Evolutionary conservation across 2,113 vertebrate species (phyloP), one percentile per base, ranked within the genome.

Genomic region (Pogona vitticeps): DNA sequence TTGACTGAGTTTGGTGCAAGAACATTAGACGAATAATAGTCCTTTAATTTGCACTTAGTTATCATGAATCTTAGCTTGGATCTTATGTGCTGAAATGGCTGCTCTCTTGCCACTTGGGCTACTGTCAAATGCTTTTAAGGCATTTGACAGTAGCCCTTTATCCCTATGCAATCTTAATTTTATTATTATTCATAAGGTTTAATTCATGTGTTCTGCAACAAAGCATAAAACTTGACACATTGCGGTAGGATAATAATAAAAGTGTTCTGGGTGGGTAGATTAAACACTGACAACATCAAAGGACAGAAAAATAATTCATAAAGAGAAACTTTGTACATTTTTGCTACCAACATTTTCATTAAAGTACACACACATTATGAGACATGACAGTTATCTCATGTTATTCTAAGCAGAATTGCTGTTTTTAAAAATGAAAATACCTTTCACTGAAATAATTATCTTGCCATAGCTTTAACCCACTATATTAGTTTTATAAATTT

Each of bases 261-360:
- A 61, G 14, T 80, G 75, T 63, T 15, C 0, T 42, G 52, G 81
- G 42, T 89, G 85, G 83, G 90, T 90, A 65, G 58, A 86, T 90
- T 87, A 75, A 42, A 86, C 76, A 58, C 63, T 78, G 28, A 77
- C 87, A 84, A 3, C 61, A 73, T 89, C 88, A 76, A 85, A 94
- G 88, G 89, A 91, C 92, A 94, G 91, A 87, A 92, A 93, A 94
- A 91, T n/a, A 76, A 91, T 52, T 52, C 46, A 52, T 52, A 52
- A 52, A 52, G 5, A 10, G 86, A 88, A 86, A 91, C 83, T 91
- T 88, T 88, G 82, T 91, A 89, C 72, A 83, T n/a, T 84, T 90
- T 83, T 36, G 86, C 83, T 88, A 88, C 58, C 70, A 59, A 86
- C 86, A 83, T 85, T 85, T 59, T 6, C 4, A 84, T 84, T 85